Conservation (phyloP, 2,797 vertebrate species). For the Eptatretus atami region DNA sequence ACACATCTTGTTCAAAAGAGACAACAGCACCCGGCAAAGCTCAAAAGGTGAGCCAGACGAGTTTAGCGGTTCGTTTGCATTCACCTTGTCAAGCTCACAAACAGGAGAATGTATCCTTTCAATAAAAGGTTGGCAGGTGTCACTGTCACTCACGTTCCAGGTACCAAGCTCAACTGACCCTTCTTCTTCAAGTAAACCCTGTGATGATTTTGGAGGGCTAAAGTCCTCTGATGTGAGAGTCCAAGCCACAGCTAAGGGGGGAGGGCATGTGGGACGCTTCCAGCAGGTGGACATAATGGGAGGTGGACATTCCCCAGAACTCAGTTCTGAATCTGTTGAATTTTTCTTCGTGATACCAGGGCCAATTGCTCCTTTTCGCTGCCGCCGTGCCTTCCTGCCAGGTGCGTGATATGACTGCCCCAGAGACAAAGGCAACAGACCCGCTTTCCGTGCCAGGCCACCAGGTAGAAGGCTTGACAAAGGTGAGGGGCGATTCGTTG, state of each 20-base stretch:
- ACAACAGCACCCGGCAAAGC: slow-evolving; percentile 55
- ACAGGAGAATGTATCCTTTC: slow-evolving; percentile 1
- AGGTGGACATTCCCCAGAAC: background rate
- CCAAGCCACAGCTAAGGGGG: background rate
- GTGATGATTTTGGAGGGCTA: background rate
- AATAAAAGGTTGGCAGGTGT: background rate
- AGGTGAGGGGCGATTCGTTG: background rate
- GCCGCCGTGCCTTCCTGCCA: background rate
- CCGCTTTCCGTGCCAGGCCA: background rate
- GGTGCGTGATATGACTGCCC: background rate
- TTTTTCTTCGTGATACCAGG: background rate
- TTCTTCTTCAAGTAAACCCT: background rate
- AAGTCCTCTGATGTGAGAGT: slow-evolving; percentile 1
- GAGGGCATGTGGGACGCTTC: background rate
- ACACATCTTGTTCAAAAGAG: slow-evolving; percentile 67
- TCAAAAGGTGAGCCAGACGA: slow-evolving; percentile 41
- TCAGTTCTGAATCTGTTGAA: background rate
- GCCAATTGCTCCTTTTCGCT: slow-evolving; percentile 2
- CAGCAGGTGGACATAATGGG: background rate
- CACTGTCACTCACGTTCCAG: background rate
- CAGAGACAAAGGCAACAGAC: background rate
- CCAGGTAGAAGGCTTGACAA: background rate
- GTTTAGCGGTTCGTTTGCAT: background rate
- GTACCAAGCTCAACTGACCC: background rate
- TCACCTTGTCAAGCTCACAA: slow-evolving; percentile 3